phyloP scores from a whole-genome alignment of 2,797 vertebrate species.

The Sphenopsis melanotis region DNA sequence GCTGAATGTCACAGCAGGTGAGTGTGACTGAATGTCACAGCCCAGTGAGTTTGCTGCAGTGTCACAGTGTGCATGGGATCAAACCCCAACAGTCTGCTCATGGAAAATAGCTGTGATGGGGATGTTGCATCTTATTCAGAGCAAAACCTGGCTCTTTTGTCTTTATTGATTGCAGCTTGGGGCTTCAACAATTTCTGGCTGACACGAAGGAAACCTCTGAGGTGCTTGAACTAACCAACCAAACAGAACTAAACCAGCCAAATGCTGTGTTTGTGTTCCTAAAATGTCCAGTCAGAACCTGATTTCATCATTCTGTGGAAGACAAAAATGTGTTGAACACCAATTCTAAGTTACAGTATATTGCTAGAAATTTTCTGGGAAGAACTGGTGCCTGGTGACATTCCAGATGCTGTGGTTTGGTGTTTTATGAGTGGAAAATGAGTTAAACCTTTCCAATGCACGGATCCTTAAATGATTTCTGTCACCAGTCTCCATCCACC shows the following conservation, averaged over 20 bases:
- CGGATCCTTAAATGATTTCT: background rate
- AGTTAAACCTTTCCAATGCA: background rate
- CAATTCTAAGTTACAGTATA: background rate
- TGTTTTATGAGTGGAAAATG: background rate
- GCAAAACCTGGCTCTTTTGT: background rate
- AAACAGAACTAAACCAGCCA: background rate
- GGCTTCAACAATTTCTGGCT: background rate
- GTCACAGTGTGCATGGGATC: background rate
- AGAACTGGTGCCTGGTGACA: background rate
- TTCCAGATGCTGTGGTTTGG: background rate
- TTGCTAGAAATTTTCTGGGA: background rate
- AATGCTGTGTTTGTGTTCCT: background rate
- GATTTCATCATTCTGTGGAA: background rate
- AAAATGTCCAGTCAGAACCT: background rate
- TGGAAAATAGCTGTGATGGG: background rate
- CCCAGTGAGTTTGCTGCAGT: background rate
- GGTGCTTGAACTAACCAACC: background rate
- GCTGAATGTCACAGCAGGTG: background rate
- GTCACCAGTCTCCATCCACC: background rate
- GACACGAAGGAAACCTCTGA: background rate
- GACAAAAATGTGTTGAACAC: fast-evolving
- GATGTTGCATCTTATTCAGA: background rate
- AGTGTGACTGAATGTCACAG: background rate
- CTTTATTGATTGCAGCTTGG: background rate
- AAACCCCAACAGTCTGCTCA: fast-evolving